Conservation (phyloP, 1,140 invertebrate genomes). For the Drosophila pallidifrons region DNA sequence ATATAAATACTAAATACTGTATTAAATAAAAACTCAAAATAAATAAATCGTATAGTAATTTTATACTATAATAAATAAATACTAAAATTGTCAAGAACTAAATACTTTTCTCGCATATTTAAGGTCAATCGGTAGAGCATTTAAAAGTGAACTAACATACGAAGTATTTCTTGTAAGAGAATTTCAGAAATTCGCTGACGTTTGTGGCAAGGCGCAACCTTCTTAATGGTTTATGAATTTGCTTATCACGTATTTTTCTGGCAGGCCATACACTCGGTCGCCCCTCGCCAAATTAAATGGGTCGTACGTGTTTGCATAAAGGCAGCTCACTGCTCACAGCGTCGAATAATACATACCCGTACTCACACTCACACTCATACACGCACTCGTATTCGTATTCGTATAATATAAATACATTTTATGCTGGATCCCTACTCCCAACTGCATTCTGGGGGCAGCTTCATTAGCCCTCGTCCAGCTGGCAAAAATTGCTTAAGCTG, state of each 20-base stretch:
- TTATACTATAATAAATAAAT: no score
- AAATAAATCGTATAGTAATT: no score
- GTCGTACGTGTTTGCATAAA: constrained; percentile 78
- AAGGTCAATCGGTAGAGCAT: constrained; percentile 5
- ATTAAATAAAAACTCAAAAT: no score
- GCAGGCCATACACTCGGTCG: constrained; percentile 64
- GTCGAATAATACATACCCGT: constrained; percentile 24
- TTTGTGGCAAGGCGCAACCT: constrained; percentile 62
- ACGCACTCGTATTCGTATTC: constrained; percentile 1
- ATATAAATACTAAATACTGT: no score
- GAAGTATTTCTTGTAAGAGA: constrained; percentile 18
- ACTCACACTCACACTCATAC: no score
- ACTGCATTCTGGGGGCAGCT: constrained; percentile 22
- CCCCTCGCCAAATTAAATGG: constrained; percentile 77
- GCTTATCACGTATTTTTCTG: constrained; percentile 78
- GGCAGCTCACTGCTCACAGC: constrained; percentile 31
- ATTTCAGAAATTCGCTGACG: constrained; percentile 57
- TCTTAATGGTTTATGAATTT: constrained; percentile 80
- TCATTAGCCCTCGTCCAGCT: constrained; percentile 43
- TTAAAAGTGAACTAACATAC: neutral
- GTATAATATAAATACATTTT: constrained; percentile 19
- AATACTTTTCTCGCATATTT: no score
- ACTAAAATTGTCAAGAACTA: no score
- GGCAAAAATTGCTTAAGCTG: constrained; percentile 39
- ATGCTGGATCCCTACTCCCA: neutral